Evolutionary conservation across 2,113 vertebrate species (phyloP).

Genomic region (Poicephalus gulielmi): DNA sequence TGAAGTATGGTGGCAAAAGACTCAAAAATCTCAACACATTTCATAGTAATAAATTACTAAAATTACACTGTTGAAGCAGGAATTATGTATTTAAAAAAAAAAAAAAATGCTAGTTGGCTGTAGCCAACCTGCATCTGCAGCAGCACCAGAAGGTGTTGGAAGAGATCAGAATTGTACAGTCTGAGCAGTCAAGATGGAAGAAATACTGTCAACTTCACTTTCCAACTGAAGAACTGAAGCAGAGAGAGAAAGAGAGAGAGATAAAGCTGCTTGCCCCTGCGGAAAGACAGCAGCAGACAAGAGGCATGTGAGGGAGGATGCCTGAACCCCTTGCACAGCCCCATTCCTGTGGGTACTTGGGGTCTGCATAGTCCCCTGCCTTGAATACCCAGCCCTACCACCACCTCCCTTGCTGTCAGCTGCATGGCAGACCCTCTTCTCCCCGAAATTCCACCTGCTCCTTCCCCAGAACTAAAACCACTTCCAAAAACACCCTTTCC

Average conservation of each 20-base stretch:
- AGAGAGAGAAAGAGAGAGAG: neutral
- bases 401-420: neutral
- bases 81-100: neutral
- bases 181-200: neutral
- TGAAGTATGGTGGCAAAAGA: neutral
- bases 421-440: neutral
- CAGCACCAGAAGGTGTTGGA: neutral
- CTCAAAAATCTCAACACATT: neutral
- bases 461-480: neutral
- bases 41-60: neutral
- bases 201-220: neutral
- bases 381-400: neutral
- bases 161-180: neutral
- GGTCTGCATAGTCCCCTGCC: accelerated
- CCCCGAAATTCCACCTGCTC: neutral
- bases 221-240: neutral
- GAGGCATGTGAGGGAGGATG: neutral
- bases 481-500: neutral
- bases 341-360: accelerated
- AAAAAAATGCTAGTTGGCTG: accelerated
- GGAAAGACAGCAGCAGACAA: neutral
- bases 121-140: neutral
- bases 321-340: too few species aligned
- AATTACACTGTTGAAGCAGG: neutral
- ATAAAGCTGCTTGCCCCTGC: neutral